Base-by-base conservation (phyloP, 2,888 invertebrate species). In the Parascotia fuliginaria region DNA sequence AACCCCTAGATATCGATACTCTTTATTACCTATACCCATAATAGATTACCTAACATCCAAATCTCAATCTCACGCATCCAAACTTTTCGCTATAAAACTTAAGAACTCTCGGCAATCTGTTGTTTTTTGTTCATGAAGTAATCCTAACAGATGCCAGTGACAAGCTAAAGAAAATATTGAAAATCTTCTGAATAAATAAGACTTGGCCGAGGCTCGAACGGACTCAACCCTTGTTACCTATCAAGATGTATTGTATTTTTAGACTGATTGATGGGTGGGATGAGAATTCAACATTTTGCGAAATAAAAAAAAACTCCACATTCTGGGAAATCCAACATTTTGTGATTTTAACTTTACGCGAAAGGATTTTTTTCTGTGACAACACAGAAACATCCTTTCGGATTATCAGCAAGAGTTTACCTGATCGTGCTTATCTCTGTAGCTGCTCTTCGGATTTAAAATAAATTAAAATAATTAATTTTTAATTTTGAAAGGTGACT, bases 151-250 rank as follows among this genome's bases (percentile, higher is more conserved):
- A 73, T 80, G 82, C 48, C 57, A 56, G 50, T 63, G 80, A 76
- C 80, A 73, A 67, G 60, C 47, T 61, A 60, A 47, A 46, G 46
- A 57, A 73, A 75, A 77, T 81, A 85, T 83, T 83, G 79, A 75
- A 82, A 79, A 82, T 81, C 69, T 80, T 80, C 42, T 68, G 65
- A 72, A 72, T 75, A 75, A 74, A 73, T 74, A 74, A 57, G 49
- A 40, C 19, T 38, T 31, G 14, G 7, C 31, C 7, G 24, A 57
- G 33, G 6, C 32, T 45, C 14, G 28, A 14, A 11, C 34, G 29
- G 22, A 29, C 16, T 46, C 32, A n/a, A 31, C 49, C 51, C 48
- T 57, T 55, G 52, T 64, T 60, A 46, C 41, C 16, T 44, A 58
- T 50, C 34, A 55, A 60, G 51, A 50, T 52, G 43, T 60, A 60